Evolutionary conservation across 30 jellyfish, hydroid and myxozoan species (phyloP), one percentile per base, ranked within the genome.

Genomic region (Clytia hemisphaerica): DNA sequence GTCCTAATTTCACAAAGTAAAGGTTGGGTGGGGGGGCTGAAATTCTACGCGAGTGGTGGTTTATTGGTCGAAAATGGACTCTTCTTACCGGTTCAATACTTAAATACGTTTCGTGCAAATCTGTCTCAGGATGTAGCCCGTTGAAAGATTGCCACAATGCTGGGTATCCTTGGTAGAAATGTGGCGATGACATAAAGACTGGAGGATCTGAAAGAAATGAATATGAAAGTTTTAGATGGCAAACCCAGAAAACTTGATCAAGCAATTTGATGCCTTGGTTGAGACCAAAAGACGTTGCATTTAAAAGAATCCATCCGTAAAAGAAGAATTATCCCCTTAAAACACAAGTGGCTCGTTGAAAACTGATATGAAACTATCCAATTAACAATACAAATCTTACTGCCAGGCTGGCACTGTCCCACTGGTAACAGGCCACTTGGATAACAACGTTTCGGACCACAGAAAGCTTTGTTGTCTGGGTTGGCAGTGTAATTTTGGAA

Each of bases 101-200:
- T 25, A 88, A 65, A 40, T 48, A 80, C 19, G 97, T 88, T 18
- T 84, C 95, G 53, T 88, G 97, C 57, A 49, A 27, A 34, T 63
- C 64, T 34, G 68, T 45, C n/a, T 65, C 69, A 1, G 97, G 97
- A 12, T 88, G 83, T 71, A 88, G 28, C 33, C 97, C 97, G 42
- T 28, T 67, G 28, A 88, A 67, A 16, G 85, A 85, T 0, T 68
- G 84, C 37, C 29, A 68, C 15, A 73, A 73, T 18, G 10, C 22
- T 28, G 94, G 97, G 45, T 62, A 88, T 16, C 97, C 97, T 63
- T 79, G 97, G 57, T 77, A 88, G 53, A 88, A 88, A 46, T 88
- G 97, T 2, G 97, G 97, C 21, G 93, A 93, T 5, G 95, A 80
- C 93, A 88, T 67, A 29, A 88, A 45, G 26, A 88, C 34, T 1